A percentile compares a stretch with the other conserved stretches of the same genome.
phyloP scores from a whole-genome alignment of 2,888 invertebrate species.

The Melanostoma mellinum region DNA sequence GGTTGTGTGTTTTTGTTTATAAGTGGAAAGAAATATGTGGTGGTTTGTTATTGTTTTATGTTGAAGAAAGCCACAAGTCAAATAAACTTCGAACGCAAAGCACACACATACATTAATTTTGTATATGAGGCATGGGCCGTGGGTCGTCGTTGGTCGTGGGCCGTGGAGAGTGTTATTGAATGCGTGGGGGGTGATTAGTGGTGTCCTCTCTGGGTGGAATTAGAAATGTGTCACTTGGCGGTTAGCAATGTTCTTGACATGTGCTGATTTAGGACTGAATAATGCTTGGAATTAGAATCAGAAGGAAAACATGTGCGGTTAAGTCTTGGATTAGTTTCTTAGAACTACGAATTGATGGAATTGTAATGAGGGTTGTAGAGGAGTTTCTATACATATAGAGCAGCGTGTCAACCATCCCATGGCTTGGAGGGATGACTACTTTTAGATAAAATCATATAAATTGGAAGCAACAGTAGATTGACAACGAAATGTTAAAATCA shows the following conservation, averaged over 20 bases:
- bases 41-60: slow-evolving; percentile 32
- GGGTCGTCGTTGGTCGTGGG: slow-evolving; percentile 12
- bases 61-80: slow-evolving; percentile 35
- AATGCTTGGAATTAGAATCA: too few relatives aligned
- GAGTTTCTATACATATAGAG: too few relatives aligned
- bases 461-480: too few relatives aligned
- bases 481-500: too few relatives aligned
- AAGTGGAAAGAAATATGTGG: neutral
- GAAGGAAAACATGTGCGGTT: too few relatives aligned
- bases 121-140: too few relatives aligned
- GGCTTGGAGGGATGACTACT: too few relatives aligned
- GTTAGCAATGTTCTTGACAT: slow-evolving; percentile 7
- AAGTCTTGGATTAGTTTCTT: too few relatives aligned
- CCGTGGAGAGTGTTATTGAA: slow-evolving; percentile 3
- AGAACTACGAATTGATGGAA: too few relatives aligned
- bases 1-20: neutral
- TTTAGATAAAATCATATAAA: too few relatives aligned
- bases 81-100: slow-evolving; percentile 10
- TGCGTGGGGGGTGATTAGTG: slow-evolving; percentile 30
- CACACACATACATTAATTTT: slow-evolving; percentile 3
- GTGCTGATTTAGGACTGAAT: slow-evolving; percentile 17
- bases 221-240: slow-evolving; percentile 12
- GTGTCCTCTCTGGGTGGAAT: slow-evolving; percentile 18
- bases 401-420: too few relatives aligned
- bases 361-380: too few relatives aligned